Conservation (phyloP, 2,113 vertebrate genomes). For the Mesembrinibis cayennensis region DNA sequence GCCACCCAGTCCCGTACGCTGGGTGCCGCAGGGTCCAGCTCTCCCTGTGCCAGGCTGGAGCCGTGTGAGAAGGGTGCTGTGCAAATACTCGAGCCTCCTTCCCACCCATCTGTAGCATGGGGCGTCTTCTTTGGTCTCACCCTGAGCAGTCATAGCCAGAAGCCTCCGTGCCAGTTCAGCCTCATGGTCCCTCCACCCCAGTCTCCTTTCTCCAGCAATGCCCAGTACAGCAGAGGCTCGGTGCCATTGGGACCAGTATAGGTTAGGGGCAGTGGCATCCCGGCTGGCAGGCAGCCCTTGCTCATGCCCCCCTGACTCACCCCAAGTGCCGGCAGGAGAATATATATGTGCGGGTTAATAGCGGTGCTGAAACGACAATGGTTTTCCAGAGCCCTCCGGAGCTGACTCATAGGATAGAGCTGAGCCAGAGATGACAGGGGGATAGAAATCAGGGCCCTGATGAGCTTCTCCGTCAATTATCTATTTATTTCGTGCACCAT, state of each 20-base stretch:
- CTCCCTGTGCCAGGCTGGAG: not conserved
- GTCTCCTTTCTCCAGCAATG: not conserved
- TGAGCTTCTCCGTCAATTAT: not conserved
- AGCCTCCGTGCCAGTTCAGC: accelerated
- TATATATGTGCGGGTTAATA: accelerated
- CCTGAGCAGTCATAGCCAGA: not conserved
- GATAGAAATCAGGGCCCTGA: not conserved
- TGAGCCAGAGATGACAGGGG: not conserved
- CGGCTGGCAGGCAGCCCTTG: not conserved
- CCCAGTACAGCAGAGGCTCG: not conserved
- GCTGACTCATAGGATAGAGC: conserved; percentile 29
- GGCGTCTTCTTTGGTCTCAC: accelerated
- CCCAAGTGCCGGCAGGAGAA: not conserved
- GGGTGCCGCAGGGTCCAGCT: accelerated
- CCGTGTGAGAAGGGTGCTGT: not conserved
- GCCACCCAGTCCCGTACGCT: accelerated
- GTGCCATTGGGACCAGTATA: not conserved
- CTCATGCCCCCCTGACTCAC: not conserved
- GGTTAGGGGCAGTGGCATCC: not conserved
- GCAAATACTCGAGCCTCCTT: not conserved
- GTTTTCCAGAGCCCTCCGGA: not conserved
- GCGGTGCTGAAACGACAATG: accelerated
- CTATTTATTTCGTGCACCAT: not conserved
- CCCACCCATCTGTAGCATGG: accelerated
- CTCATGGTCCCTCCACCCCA: not conserved